Evolutionary conservation across 2,113 vertebrate genomes (phyloP).

Genomic region (Bucco capensis): DNA sequence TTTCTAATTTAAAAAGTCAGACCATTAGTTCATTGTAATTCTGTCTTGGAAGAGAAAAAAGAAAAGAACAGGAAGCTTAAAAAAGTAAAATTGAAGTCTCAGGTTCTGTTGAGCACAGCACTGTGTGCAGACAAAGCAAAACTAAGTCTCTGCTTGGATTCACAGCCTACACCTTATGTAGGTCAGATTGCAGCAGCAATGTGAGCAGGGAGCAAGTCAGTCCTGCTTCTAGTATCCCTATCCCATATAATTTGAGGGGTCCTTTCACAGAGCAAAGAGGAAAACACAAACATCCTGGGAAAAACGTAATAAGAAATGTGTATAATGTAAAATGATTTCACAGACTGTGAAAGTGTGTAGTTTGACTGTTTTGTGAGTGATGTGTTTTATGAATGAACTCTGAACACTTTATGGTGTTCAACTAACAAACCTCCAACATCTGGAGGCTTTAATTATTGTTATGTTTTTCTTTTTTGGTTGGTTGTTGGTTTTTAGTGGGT

Average conservation of each 20-base stretch:
- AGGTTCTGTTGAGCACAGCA: not conserved
- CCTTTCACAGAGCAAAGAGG: not conserved
- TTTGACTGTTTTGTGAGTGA: not conserved
- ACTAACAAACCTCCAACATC: not conserved
- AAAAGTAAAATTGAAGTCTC: not conserved
- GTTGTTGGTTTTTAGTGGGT: too few species aligned
- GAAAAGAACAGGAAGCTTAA: not conserved
- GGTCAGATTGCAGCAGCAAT: not conserved
- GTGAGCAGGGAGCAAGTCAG: not conserved
- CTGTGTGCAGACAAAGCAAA: not conserved
- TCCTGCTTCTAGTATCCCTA: not conserved
- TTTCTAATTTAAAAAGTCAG: not conserved
- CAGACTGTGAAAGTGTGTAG: not conserved
- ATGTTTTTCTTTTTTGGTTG: not conserved
- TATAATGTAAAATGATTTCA: not conserved
- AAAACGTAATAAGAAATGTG: not conserved
- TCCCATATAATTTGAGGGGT: not conserved
- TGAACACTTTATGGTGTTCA: not conserved
- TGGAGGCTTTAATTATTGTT: not conserved
- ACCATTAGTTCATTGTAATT: not conserved
- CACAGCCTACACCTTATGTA: not conserved
- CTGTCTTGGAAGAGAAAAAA: not conserved
- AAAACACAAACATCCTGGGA: not conserved
- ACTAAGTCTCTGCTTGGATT: not conserved
- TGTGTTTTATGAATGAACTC: not conserved